Evolutionary conservation across 2,888 invertebrate species (phyloP).

Genomic region (Tricholauxania praeusta): DNA sequence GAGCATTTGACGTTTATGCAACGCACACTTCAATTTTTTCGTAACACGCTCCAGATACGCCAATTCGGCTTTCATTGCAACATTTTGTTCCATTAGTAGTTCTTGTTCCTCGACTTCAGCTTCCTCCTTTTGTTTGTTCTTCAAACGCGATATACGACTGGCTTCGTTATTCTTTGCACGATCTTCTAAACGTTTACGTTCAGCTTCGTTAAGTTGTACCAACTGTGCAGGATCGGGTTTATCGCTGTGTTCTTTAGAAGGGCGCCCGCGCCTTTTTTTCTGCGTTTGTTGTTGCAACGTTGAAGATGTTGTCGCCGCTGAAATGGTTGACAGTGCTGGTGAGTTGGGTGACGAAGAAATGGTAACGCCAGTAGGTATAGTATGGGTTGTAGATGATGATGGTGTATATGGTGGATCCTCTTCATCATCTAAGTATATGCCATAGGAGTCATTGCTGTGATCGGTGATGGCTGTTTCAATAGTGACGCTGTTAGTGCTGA

Average conservation of each 20-base stretch:
- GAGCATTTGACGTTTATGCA: constrained; percentile 37
- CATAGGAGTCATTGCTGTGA: constrained; percentile 38
- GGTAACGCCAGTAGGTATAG: constrained; percentile 41
- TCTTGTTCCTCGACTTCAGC: constrained; percentile 48
- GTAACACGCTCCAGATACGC: constrained; percentile 25
- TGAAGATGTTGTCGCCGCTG: constrained; percentile 45
- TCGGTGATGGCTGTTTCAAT: constrained; percentile 35
- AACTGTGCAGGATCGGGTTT: constrained; percentile 56
- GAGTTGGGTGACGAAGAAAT: constrained; percentile 55
- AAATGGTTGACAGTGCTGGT: constrained; percentile 53
- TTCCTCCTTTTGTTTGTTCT: constrained; percentile 61
- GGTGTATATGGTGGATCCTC: constrained; percentile 52
- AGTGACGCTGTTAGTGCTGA: constrained; percentile 45
- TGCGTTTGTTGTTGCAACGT: not conserved
- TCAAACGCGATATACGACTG: constrained; percentile 61
- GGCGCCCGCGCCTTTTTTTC: constrained; percentile 58
- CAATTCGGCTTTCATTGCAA: constrained; percentile 30
- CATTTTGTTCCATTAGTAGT: constrained; percentile 33
- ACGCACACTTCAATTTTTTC: constrained; percentile 43
- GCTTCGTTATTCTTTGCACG: constrained; percentile 65
- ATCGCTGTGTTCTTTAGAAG: constrained; percentile 63
- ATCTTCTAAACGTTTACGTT: constrained; percentile 57
- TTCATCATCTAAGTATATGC: constrained; percentile 38
- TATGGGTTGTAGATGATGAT: constrained; percentile 50
- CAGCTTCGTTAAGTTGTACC: constrained; percentile 51